Base-by-base conservation (phyloP, 2,113 vertebrate species). In the Phoenicopterus ruber region DNA sequence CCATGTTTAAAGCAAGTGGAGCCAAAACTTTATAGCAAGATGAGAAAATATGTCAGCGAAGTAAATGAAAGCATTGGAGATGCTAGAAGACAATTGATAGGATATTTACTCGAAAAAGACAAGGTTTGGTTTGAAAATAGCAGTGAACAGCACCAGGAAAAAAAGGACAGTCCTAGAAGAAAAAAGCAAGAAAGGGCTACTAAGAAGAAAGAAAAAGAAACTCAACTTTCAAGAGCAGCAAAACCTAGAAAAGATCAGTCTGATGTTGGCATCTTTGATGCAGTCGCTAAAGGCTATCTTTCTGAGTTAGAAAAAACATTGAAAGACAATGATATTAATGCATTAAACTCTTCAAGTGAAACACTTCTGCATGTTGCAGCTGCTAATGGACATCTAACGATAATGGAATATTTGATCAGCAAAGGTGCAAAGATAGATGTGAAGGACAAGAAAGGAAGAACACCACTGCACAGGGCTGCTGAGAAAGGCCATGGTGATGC, bases 1-100 rank as follows among this genome's bases (percentile, higher is more conserved):
- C 98, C 99, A 4, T 99, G 98, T 96, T 97, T 99, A 72, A 98
- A 98, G 97, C 73, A 97, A 90, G 95, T 97, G 38, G 98, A 99
- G 94, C 98, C 98, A 49, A 94, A 96, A 65, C 97, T 99, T 57
- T 99, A 99, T 32, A 95, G 96, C 50, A 94, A 80, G 36, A 97
- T 99, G 17, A 98, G 97, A 91, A 96, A 94, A 77, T 98, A 98
- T 0, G 82, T 98, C 29, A 93, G 93, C 24, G 87, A 95, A 59
- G 90, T 98, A 82, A 98, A 98, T 38, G 85, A 97, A 71, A 96
- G 89, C 28, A 94, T 98, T 65, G 83, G 93, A 89, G 98, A 99
- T 92, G 93, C 97, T 31, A 98, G 97, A 94, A 98, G 98, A 90
- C 98, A 98, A 87, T 11, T 99, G 80, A 95, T 98, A 92, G 98